Percentiles rank a stretch among this genome's conserved stretches.
Conservation (phyloP, 2,888 invertebrate genomes). For the Leptogaster cylindrica region DNA sequence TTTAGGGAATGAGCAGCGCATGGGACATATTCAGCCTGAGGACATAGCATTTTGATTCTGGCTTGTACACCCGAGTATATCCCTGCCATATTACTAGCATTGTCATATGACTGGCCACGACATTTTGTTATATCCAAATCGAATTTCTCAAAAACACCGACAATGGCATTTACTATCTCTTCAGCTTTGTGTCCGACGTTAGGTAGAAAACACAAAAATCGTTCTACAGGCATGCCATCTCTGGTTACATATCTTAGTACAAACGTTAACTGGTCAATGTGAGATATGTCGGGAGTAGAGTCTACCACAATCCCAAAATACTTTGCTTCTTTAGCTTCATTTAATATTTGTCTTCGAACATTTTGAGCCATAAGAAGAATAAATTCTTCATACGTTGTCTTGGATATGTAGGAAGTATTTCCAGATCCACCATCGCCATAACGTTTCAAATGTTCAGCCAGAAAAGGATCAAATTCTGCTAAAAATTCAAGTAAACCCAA, state of each 20-base stretch:
- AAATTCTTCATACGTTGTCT: neutral
- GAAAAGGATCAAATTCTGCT: constrained; percentile 9
- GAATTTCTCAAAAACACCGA: neutral
- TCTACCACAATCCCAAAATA: constrained; percentile 19
- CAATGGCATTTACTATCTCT: neutral
- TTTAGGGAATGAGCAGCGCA: neutral
- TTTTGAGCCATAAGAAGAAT: constrained; percentile 2
- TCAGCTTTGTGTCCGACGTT: neutral
- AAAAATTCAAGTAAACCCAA: neutral
- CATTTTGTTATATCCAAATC: no score
- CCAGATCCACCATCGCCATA: constrained; percentile 3
- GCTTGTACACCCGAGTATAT: neutral
- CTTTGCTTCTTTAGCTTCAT: neutral
- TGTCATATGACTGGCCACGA: neutral
- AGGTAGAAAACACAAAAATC: neutral
- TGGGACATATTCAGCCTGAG: neutral
- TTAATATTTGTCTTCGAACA: neutral
- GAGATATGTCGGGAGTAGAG: constrained; percentile 14
- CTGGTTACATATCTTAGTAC: constrained; percentile 12
- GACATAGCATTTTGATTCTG: neutral
- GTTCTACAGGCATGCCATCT: neutral
- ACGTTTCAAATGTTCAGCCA: neutral
- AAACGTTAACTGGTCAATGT: constrained; percentile 22
- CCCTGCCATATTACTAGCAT: neutral
- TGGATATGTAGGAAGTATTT: constrained; percentile 6